Evolutionary conservation across 2,888 invertebrate genomes (phyloP).

Genomic region (Mesodorylaimus sp.): DNA sequence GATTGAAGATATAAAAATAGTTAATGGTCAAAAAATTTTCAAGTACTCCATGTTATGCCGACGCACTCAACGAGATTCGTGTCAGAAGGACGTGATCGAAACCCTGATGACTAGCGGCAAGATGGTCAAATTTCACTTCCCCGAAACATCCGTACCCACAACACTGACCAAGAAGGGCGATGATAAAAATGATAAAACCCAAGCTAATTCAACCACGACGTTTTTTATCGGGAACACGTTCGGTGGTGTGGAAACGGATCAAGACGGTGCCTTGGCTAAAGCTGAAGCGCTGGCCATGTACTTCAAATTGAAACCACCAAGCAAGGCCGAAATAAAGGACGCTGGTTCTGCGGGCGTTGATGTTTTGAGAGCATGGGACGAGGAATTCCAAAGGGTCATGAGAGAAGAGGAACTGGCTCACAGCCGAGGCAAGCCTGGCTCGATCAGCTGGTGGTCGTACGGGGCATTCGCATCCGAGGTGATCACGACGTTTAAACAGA

Average conservation of each 20-base stretch:
- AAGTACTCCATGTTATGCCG: conserved; percentile 5
- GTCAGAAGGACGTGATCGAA: background rate
- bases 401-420: background rate
- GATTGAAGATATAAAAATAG: conserved; percentile 5
- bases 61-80: background rate
- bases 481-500: background rate
- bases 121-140: background rate
- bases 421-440: background rate
- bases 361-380: background rate
- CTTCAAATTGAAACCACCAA: background rate
- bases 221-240: background rate
- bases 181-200: background rate
- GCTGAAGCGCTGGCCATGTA: conserved; percentile 8
- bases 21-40: background rate
- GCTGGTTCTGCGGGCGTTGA: background rate
- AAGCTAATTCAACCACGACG: background rate
- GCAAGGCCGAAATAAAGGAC: background rate
- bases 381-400: background rate
- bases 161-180: background rate
- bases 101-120: background rate
- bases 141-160: background rate
- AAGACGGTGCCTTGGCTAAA: conserved; percentile 1
- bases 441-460: conserved; percentile 3
- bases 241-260: conserved; percentile 8
- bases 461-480: background rate